Conservation (phyloP, 2,797 vertebrate genomes). For the Amazonetta brasiliensis region DNA sequence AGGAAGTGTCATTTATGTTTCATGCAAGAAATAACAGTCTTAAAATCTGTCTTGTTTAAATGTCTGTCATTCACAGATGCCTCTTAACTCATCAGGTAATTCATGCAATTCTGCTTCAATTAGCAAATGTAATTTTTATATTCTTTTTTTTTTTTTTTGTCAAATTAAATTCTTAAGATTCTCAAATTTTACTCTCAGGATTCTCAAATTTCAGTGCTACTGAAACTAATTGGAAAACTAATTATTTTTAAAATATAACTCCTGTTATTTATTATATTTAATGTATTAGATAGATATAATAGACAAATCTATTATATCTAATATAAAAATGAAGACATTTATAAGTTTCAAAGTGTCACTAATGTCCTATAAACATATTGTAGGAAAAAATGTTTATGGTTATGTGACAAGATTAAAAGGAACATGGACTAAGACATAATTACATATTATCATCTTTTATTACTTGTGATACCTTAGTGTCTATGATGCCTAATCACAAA, state of each 20-base stretch:
- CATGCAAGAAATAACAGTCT: not conserved
- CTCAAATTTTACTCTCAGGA: not conserved
- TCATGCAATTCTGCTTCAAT: slow-evolving; percentile 1
- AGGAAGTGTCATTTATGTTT: slow-evolving; percentile 24
- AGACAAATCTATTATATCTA: not conserved
- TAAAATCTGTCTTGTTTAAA: slow-evolving; percentile 39
- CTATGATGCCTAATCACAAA: not conserved
- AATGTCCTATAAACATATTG: not conserved
- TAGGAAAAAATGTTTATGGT: not conserved
- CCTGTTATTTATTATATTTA: not conserved
- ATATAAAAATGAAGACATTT: not conserved
- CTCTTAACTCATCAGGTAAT: slow-evolving; percentile 12
- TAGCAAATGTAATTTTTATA: not conserved
- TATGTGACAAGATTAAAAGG: not conserved
- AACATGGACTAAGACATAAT: not conserved
- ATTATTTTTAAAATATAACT: not conserved
- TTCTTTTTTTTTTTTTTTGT: not conserved
- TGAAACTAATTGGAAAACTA: not conserved
- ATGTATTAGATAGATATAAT: not conserved
- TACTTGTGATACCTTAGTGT: not conserved
- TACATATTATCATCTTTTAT: not conserved
- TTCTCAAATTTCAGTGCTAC: not conserved
- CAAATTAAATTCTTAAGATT: not conserved
- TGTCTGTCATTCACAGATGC: not conserved
- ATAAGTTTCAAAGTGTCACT: not conserved